Base-by-base conservation (phyloP, 1,140 invertebrate genomes). In the Latrodectus geometricus region DNA sequence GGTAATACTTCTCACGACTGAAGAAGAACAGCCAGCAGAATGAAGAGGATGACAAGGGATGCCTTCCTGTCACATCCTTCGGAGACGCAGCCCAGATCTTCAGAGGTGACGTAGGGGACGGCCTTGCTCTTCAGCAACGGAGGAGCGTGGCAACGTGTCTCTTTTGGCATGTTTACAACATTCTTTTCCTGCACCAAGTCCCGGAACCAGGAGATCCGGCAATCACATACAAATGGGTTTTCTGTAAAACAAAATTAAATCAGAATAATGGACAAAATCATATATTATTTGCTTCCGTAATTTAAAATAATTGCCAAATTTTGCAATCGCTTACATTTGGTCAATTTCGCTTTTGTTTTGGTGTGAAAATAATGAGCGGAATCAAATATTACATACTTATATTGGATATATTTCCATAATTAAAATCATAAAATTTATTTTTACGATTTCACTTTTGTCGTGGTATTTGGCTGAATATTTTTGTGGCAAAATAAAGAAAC, bases 151-250 rank as follows among this genome's bases (percentile, higher is more conserved):
- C 95, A 96, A 48, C 96, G 92, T 0, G 95, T 95, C 70, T 95
- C 93, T 90, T 96, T 96, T 91, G 96, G 96, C 88, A 95, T 94
- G 93, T 96, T 96, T 92, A 95, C 94, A 89, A 96, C 95, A 90
- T 94, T 73, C 94, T 93, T 94, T 94, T 74, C 88, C 97, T 90
- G 94, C 96, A 96, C 61, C n/a, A 81, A 50, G 68, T 94, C 93
- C 66, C 94, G 93, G 90, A 97, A 96, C 96, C 96, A 98, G 72
- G 94, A 93, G 70, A 98, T 92, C 88, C 97, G 95, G 90, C 96
- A 98, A 88, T 96, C 95, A 90, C 96, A 98, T 66, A 95, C 92
- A 88, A 98, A 91, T 0, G 96, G 96, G 91, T 98, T 98, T 92
- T 96, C 96, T 97, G 90, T 66, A 90, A 91, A 54, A 75, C 54